phyloP scores from a whole-genome alignment of 2,113 vertebrate genomes.

The Mola mola region DNA sequence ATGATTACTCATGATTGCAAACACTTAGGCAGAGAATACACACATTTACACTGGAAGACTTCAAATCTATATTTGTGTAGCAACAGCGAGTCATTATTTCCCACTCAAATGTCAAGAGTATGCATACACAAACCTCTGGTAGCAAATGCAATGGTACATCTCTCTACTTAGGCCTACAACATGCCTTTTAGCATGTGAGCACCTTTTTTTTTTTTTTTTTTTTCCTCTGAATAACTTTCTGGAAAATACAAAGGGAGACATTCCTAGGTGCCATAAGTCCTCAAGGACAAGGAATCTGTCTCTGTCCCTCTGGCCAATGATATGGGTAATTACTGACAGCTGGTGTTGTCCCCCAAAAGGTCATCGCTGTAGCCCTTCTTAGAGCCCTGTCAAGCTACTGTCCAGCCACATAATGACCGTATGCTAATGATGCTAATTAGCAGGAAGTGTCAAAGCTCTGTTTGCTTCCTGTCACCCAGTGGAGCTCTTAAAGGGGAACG shows the following conservation, averaged over 20 bases:
- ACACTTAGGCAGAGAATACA: slow-evolving; percentile 49
- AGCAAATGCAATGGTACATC: slow-evolving; percentile 33
- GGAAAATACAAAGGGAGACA: slow-evolving; percentile 31
- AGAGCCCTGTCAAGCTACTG: slow-evolving; percentile 82
- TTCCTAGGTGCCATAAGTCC: slow-evolving; percentile 42
- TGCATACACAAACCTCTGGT: slow-evolving; percentile 49
- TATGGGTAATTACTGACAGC: slow-evolving; percentile 85
- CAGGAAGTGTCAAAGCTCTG: slow-evolving; percentile 79
- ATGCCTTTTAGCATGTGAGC: slow-evolving; percentile 26
- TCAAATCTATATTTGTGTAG: slow-evolving; percentile 34
- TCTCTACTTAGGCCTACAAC: slow-evolving; percentile 67
- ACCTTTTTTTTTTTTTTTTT: slow-evolving; percentile 13
- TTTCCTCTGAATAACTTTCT: too few relatives aligned
- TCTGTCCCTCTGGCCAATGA: slow-evolving; percentile 48
- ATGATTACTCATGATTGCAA: slow-evolving; percentile 58
- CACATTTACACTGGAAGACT: slow-evolving; percentile 30
- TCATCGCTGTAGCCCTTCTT: slow-evolving; percentile 78
- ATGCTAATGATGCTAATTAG: slow-evolving; percentile 87
- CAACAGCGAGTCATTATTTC: slow-evolving; percentile 55
- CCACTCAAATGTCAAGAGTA: slow-evolving; percentile 43
- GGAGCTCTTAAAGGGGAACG: slow-evolving; percentile 48
- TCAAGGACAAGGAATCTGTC: slow-evolving; percentile 73
- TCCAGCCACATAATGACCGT: slow-evolving; percentile 79
- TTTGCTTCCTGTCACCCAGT: slow-evolving; percentile 82
- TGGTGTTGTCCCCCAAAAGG: slow-evolving; percentile 83